phyloP scores from a whole-genome alignment of 30 jellyfish, hydroid and myxozoan genomes.

The Pseudorhiza aurosa region DNA sequence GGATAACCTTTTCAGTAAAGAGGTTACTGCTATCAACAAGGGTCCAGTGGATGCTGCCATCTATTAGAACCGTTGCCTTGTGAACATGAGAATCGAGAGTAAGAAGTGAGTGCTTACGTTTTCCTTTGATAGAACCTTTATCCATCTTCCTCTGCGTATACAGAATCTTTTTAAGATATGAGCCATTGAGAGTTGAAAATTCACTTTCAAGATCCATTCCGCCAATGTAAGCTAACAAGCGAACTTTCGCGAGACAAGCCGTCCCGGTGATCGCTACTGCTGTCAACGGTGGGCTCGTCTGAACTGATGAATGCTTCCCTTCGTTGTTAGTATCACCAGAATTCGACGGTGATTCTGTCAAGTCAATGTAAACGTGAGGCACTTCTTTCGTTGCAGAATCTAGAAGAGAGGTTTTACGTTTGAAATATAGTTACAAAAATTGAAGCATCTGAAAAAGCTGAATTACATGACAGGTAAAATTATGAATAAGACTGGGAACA shows the following conservation, averaged over 20 bases:
- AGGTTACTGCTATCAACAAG: too few relatives aligned
- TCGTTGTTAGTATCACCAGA: slow-evolving; percentile 19
- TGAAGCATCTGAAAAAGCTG: background rate
- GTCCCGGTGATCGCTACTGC: slow-evolving; percentile 40
- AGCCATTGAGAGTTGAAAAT: slow-evolving; percentile 53
- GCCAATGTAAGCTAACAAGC: slow-evolving; percentile 80
- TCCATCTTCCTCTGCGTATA: slow-evolving; percentile 14
- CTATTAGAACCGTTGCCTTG: too few relatives aligned
- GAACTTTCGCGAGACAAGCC: slow-evolving; percentile 54
- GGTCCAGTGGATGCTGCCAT: too few relatives aligned
- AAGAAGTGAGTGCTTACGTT: background rate
- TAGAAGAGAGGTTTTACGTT: background rate
- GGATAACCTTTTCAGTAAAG: too few relatives aligned
- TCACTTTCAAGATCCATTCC: slow-evolving; percentile 82
- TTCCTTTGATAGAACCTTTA: background rate
- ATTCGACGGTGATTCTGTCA: slow-evolving; percentile 3
- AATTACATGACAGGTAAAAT: too few relatives aligned
- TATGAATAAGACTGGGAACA: too few relatives aligned
- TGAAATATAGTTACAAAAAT: background rate
- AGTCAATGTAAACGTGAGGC: slow-evolving; percentile 17
- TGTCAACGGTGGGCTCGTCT: background rate
- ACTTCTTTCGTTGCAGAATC: slow-evolving; percentile 26
- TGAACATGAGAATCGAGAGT: too few relatives aligned
- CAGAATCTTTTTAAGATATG: slow-evolving; percentile 7
- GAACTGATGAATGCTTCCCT: background rate